phyloP scores from a whole-genome alignment of 2,888 invertebrate species.

The Ecliptopera silaceata region DNA sequence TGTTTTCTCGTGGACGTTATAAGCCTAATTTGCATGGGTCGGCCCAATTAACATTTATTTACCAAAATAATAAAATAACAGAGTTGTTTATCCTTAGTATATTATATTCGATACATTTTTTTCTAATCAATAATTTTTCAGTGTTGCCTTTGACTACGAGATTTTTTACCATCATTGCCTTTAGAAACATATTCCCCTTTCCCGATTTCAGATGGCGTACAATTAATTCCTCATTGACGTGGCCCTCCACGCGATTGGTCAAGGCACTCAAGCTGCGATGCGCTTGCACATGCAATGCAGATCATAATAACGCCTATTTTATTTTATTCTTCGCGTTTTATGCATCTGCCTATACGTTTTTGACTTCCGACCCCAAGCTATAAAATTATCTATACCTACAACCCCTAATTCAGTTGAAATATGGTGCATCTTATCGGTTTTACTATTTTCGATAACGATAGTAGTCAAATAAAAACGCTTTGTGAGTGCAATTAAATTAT shows the following conservation, averaged over 20 bases:
- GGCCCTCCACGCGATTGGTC: slow-evolving; percentile 60
- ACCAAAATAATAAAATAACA: neutral
- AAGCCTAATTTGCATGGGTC: slow-evolving; percentile 19
- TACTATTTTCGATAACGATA: slow-evolving; percentile 25
- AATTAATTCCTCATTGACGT: slow-evolving; percentile 54
- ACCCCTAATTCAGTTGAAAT: slow-evolving; percentile 28
- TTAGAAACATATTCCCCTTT: slow-evolving; percentile 44
- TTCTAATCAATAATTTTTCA: neutral
- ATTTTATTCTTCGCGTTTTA: slow-evolving; percentile 59
- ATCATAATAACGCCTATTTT: slow-evolving; percentile 61
- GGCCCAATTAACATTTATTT: neutral
- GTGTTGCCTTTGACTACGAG: neutral
- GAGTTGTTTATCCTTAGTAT: neutral
- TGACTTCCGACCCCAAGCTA: slow-evolving; percentile 30
- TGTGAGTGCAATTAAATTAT: slow-evolving; percentile 13
- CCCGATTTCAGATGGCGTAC: slow-evolving; percentile 38
- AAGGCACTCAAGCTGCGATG: slow-evolving; percentile 67
- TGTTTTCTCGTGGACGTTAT: slow-evolving; percentile 28
- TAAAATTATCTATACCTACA: slow-evolving; percentile 34
- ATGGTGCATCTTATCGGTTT: slow-evolving; percentile 26
- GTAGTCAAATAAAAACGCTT: slow-evolving; percentile 12
- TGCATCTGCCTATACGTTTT: slow-evolving; percentile 65
- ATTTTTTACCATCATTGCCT: slow-evolving; percentile 25
- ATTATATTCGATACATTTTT: neutral
- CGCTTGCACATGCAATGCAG: slow-evolving; percentile 64